Evolutionary conservation across 1,140 invertebrate species (phyloP).

Genomic region (Globodera rostochiensis): DNA sequence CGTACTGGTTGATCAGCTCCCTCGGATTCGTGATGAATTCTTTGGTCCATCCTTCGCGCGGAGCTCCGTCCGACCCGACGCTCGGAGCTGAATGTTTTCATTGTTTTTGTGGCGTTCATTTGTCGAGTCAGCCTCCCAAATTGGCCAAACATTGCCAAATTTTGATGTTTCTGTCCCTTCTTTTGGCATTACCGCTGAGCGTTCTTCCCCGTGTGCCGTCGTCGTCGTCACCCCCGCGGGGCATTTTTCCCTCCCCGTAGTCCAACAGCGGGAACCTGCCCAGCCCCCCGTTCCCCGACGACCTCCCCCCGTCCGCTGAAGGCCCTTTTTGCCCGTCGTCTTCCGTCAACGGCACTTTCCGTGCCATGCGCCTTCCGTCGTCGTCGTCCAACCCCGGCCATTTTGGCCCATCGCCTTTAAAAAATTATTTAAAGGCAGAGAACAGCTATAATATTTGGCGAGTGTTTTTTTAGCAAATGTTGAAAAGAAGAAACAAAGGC

Average conservation of each 20-base stretch:
- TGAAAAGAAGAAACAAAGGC: not conserved
- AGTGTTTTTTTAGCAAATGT: not conserved
- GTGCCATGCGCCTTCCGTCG: slow-evolving; percentile 41
- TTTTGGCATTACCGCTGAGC: not conserved
- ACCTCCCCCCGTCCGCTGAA: not conserved
- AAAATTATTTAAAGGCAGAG: too few relatives aligned
- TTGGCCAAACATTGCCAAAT: too few relatives aligned
- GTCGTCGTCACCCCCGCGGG: not conserved
- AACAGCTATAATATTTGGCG: too few relatives aligned
- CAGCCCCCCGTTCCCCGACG: not conserved
- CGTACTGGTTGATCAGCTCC: slow-evolving; percentile 64
- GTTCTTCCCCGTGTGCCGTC: not conserved
- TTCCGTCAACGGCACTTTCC: slow-evolving; percentile 40
- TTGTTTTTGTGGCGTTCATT: too few relatives aligned
- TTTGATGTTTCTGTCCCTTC: not conserved
- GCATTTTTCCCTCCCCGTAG: not conserved
- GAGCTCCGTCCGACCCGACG: slow-evolving; percentile 35
- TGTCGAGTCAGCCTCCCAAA: too few relatives aligned
- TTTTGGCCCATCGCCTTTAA: not conserved
- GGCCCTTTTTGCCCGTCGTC: slow-evolving; percentile 20
- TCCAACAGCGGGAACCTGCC: slow-evolving; percentile 18
- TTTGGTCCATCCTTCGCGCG: slow-evolving; percentile 57
- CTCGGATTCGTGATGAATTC: slow-evolving; percentile 62
- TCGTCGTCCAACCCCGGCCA: slow-evolving; percentile 37
- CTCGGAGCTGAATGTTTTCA: slow-evolving; percentile 37